Evolutionary conservation across 1,140 invertebrate species (phyloP), one percentile per base, ranked within the genome.

Genomic region (Drosophila aff.): DNA sequence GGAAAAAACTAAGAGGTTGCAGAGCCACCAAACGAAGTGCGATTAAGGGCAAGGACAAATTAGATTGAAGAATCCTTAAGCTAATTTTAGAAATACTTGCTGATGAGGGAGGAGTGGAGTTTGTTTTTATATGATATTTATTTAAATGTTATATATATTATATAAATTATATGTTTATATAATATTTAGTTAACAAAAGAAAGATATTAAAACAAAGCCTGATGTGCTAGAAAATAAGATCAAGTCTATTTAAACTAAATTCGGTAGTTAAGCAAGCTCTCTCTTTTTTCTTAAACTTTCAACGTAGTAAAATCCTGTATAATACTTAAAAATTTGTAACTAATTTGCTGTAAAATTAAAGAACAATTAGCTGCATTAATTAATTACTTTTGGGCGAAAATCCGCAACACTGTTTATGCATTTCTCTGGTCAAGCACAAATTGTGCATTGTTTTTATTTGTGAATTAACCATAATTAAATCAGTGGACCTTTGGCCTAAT

Each of bases 381-480:
- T 36, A 53, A 21, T 21, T 33, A 8, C 7, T 36, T 36, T 36
- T 33, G 28, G 1, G 1, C n/a, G 23, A 33, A 52, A 36, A 9
- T 0, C 3, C 6, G 3, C 1, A 5, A 18, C 49, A n/a, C 28
- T 52, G 10, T 33, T 33, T n/a, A 16, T 31, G 26, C 49, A 18
- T 50, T 31, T 31, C 10, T 52, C 5, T 36, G 49, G 16, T 18
- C 26, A 31, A 0, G 26, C 26, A 18, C 49, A 52, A 31, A 7
- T 28, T 50, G 49, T 15, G 28, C n/a, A 52, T 52, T 52, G 26
- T 4, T 28, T n/a, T 9, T n/a, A 13, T 36, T 13, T 4, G 2
- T 10, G 15, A 23, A 36, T 53, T 15, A 36, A 53, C 31, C 52
- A 15, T 53, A 53, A 53, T 53, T 53, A 38, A 53, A 53, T 53